Percentiles rank a stretch among this genome's conserved stretches.
Evolutionary conservation across 2,797 vertebrate genomes (phyloP).

Genomic region (Chelonia mydas): DNA sequence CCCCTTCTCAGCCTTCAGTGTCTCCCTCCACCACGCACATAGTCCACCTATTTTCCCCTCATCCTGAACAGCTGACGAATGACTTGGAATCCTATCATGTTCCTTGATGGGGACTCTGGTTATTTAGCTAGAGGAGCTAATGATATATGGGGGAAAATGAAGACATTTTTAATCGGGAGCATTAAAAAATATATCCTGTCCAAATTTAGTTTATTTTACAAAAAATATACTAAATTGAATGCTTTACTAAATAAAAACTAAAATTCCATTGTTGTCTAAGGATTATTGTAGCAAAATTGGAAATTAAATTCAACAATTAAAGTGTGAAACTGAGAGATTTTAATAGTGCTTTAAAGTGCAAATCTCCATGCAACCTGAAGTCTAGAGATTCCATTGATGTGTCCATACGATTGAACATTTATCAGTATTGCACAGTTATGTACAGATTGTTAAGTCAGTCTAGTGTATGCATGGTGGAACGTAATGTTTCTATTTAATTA

Average conservation of each 20-base stretch:
- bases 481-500: fast-evolving
- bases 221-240: not conserved
- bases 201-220: not conserved
- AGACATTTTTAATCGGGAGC: not conserved
- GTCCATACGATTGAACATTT: not conserved
- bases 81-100: not conserved
- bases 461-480: fast-evolving
- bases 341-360: not conserved
- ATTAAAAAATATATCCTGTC: not conserved
- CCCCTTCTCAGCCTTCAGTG: not conserved
- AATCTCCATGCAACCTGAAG: not conserved
- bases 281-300: not conserved
- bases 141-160: not conserved
- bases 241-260: not conserved
- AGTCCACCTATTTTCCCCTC: not conserved
- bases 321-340: fast-evolving
- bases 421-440: fast-evolving
- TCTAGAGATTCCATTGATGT: not conserved
- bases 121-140: not conserved
- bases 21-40: not conserved
- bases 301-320: conserved; percentile 29
- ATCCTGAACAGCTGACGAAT: not conserved
- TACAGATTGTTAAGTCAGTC: fast-evolving
- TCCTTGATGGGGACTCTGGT: not conserved
- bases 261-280: not conserved